Evolutionary conservation across 2,113 vertebrate genomes (phyloP).

Genomic region (Microtus ochrogaster): DNA sequence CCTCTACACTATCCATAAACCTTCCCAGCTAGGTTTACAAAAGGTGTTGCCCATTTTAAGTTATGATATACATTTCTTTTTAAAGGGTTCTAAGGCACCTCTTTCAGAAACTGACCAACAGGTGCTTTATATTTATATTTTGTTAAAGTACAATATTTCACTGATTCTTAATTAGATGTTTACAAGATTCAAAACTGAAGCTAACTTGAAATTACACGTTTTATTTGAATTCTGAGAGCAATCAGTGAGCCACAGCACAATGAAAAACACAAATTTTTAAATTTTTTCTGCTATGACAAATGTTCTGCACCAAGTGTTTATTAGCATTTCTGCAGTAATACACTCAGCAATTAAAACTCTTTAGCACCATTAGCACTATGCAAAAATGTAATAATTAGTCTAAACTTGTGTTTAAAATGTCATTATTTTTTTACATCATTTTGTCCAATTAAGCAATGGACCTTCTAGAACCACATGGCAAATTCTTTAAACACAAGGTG

Average conservation of each 20-base stretch:
- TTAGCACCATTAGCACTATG: background rate
- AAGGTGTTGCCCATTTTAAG: conserved; percentile 71
- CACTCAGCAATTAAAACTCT: conserved; percentile 29
- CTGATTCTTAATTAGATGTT: conserved; percentile 83
- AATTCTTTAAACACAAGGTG: background rate
- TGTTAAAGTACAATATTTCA: conserved; percentile 75
- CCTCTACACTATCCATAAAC: conserved; percentile 57
- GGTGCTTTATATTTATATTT: conserved; percentile 81
- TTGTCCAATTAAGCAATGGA: conserved; percentile 13
- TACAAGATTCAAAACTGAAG: conserved; percentile 76
- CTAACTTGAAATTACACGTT: conserved; percentile 80
- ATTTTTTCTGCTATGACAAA: conserved; percentile 70
- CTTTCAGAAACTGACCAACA: conserved; percentile 75
- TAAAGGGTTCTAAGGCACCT: conserved; percentile 49
- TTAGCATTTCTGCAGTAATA: background rate
- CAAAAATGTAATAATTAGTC: conserved; percentile 9
- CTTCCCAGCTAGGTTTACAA: conserved; percentile 34
- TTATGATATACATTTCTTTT: conserved; percentile 53
- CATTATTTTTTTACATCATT: background rate
- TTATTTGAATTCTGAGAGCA: conserved; percentile 80
- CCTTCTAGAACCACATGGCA: background rate
- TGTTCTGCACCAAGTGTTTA: background rate
- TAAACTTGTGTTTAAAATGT: background rate
- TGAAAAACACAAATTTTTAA: conserved; percentile 58
- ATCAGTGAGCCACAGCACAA: background rate